Evolutionary conservation across 2,888 invertebrate species (phyloP).

Genomic region (Pseudococcus jackbeardsleyi): DNA sequence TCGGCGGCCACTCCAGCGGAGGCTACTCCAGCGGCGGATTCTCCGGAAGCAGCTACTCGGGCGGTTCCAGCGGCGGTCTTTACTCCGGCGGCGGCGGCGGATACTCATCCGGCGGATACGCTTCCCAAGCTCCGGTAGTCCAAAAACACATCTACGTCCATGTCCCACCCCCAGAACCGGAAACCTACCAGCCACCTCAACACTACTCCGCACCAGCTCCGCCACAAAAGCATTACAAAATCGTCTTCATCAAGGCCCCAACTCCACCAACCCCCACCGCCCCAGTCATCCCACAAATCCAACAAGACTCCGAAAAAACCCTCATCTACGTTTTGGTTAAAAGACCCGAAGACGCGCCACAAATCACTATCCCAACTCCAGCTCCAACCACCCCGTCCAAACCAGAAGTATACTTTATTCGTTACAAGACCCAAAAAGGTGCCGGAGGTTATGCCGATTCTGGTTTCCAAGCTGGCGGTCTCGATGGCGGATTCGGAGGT

Average conservation of each 20-base stretch:
- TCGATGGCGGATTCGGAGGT: conserved; percentile 69
- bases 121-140: conserved; percentile 75
- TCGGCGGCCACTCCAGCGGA: conserved; percentile 66
- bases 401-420: conserved; percentile 92
- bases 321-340: conserved; percentile 90
- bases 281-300: conserved; percentile 83
- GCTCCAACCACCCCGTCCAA: conserved; percentile 88
- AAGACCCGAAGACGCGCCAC: conserved; percentile 87
- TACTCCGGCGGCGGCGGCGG: conserved; percentile 70
- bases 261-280: conserved; percentile 85
- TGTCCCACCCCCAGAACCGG: conserved; percentile 89
- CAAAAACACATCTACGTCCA: conserved; percentile 92
- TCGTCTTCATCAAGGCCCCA: conserved; percentile 93
- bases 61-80: conserved; percentile 65
- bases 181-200: conserved; percentile 75
- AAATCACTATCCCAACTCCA: conserved; percentile 82
- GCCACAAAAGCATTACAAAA: conserved; percentile 90
- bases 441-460: conserved; percentile 68
- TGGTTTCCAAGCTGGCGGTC: conserved; percentile 67
- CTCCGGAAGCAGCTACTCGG: conserved; percentile 65
- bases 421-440: conserved; percentile 79
- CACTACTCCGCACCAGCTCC: conserved; percentile 77
- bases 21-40: conserved; percentile 66
- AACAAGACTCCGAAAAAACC: conserved; percentile 87
- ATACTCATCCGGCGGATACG: conserved; percentile 70